phyloP scores from a whole-genome alignment of 2,797 vertebrate genomes.

The Valencia hispanica region DNA sequence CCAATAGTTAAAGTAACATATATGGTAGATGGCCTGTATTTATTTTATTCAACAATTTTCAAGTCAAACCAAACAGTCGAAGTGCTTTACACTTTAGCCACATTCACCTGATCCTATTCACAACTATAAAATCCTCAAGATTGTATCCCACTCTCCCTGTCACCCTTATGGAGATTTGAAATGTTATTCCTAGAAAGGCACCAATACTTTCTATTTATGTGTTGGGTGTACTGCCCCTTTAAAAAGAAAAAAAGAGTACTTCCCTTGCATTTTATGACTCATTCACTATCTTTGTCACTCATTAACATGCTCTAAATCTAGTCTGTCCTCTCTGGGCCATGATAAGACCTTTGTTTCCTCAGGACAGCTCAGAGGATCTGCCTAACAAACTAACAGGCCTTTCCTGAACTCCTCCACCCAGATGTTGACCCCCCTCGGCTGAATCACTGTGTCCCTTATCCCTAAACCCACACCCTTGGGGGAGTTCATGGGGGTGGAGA shows the following conservation, averaged over 20 bases:
- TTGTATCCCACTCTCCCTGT: not conserved
- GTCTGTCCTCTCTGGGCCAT: constrained; percentile 15
- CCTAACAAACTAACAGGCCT: constrained; percentile 36
- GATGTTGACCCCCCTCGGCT: constrained; percentile 36
- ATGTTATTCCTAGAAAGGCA: not conserved
- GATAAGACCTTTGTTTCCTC: constrained; percentile 60
- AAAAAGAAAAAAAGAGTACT: constrained; percentile 6
- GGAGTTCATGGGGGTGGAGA: constrained; percentile 16
- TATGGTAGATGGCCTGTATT: too few relatives aligned
- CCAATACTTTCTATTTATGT: not conserved
- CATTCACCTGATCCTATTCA: not conserved
- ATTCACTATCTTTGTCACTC: constrained; percentile 35
- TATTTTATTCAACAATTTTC: not conserved
- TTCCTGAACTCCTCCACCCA: constrained; percentile 53
- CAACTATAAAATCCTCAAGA: not conserved
- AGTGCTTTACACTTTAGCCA: not conserved
- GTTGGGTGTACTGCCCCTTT: constrained; percentile 4
- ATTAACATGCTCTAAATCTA: constrained; percentile 35
- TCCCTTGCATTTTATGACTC: constrained; percentile 31
- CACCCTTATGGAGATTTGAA: too few relatives aligned
- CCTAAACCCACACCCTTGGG: constrained; percentile 43
- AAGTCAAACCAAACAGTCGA: not conserved
- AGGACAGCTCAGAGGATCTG: constrained; percentile 48
- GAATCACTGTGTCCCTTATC: constrained; percentile 49
- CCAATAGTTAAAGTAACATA: not conserved